Conservation (phyloP, 2,797 vertebrate species). For the Crax fasciolata region DNA sequence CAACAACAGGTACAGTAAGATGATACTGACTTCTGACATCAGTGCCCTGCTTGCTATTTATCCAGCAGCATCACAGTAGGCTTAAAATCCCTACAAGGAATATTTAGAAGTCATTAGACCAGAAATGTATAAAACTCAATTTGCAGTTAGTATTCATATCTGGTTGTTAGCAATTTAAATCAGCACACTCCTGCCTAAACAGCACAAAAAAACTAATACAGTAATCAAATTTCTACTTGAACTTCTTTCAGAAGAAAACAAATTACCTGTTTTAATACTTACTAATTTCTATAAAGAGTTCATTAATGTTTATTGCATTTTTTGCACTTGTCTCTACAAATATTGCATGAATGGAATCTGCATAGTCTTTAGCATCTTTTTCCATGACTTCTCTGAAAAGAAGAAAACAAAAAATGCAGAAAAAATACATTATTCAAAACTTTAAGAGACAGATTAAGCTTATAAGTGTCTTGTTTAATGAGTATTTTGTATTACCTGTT, state of each 20-base stretch:
- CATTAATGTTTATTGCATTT: constrained; percentile 98
- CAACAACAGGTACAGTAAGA: not conserved
- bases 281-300: constrained; percentile 99
- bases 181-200: not conserved
- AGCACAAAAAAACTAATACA: not conserved
- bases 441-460: not conserved
- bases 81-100: not conserved
- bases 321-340: constrained; percentile 99
- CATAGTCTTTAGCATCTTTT: constrained; percentile 98
- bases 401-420: constrained; percentile 53
- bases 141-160: not conserved
- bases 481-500: not conserved
- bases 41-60: not conserved
- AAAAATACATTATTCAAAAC: not conserved
- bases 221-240: not conserved
- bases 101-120: not conserved
- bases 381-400: constrained; percentile 93
- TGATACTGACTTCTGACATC: not conserved
- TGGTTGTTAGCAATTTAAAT: not conserved
- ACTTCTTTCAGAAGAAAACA: constrained; percentile 1
- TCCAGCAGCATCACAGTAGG: not conserved
- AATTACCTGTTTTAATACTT: constrained; percentile 82
- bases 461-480: not conserved
- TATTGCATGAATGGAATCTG: constrained; percentile 97
- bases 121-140: not conserved